Percentiles rank a stretch among this genome's conserved stretches.
Evolutionary conservation across 1,140 invertebrate genomes (phyloP).

Genomic region (Asobara japonica): DNA sequence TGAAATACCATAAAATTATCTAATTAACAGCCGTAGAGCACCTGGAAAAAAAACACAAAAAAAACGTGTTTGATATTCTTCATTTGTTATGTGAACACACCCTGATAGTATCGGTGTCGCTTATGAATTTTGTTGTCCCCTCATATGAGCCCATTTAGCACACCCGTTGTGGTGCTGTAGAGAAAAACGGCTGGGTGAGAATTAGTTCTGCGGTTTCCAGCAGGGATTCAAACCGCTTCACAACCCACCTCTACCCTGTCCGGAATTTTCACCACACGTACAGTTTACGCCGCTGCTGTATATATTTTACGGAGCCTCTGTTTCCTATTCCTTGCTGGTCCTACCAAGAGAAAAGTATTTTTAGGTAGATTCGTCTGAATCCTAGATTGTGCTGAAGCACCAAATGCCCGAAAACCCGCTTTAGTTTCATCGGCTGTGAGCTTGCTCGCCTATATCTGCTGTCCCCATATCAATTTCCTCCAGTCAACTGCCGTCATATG

Average conservation of each 20-base stretch:
- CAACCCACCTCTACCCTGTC: not conserved
- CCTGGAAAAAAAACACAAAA: not conserved
- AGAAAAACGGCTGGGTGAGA: constrained; percentile 24
- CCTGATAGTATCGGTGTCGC: not conserved
- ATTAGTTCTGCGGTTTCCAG: constrained; percentile 34
- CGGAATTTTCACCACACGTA: not conserved
- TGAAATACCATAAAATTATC: not conserved
- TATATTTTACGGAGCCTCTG: not conserved
- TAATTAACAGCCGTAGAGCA: not conserved
- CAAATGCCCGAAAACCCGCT: not conserved
- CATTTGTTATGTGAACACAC: not conserved
- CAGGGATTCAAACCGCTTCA: constrained; percentile 28
- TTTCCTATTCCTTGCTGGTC: not conserved
- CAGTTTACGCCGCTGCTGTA: not conserved
- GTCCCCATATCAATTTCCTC: not conserved
- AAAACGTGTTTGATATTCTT: not conserved
- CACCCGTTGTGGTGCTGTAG: constrained; percentile 10
- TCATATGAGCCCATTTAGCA: constrained; percentile 13
- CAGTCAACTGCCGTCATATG: not conserved
- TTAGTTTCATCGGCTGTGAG: not conserved
- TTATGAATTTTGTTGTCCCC: constrained; percentile 9
- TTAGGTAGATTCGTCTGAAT: constrained; percentile 13
- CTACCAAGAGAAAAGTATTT: not conserved
- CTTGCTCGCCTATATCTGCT: not conserved
- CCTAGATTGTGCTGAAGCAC: not conserved